Conservation (phyloP, 2,113 vertebrate genomes). For the Diglossa brunneiventris region DNA sequence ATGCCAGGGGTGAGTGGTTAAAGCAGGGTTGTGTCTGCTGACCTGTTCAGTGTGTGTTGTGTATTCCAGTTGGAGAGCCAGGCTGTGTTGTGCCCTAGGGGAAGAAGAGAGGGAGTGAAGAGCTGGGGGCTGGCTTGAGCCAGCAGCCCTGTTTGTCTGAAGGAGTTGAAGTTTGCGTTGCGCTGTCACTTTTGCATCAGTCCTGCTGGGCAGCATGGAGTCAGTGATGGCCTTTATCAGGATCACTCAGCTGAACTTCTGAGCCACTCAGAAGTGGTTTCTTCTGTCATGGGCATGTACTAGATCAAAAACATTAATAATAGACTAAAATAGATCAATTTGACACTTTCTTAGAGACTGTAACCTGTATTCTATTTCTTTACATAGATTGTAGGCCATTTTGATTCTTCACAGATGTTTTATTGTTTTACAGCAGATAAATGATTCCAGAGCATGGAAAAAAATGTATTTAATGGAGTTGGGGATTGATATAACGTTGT, state of each 20-base stretch:
- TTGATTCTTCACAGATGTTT: background rate
- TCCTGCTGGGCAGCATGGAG: background rate
- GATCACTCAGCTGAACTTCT: background rate
- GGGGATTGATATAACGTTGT: background rate
- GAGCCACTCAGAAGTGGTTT: background rate
- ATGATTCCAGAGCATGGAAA: background rate
- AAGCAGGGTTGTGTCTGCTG: slow-evolving; percentile 46
- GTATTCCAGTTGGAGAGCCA: slow-evolving; percentile 19
- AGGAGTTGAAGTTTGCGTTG: slow-evolving; percentile 47
- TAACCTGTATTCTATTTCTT: background rate
- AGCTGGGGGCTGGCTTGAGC: slow-evolving; percentile 40
- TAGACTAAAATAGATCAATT: background rate
- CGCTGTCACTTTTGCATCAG: slow-evolving; percentile 27
- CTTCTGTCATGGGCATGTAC: background rate
- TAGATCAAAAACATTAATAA: background rate
- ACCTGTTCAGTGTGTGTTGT: slow-evolving; percentile 38
- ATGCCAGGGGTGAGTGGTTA: slow-evolving; percentile 58
- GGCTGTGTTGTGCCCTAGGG: slow-evolving; percentile 33
- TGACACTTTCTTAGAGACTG: background rate
- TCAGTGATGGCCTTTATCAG: background rate
- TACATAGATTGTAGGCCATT: background rate
- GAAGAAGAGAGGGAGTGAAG: slow-evolving; percentile 32
- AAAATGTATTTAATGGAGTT: background rate
- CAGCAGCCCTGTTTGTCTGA: slow-evolving; percentile 57
- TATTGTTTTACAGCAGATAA: background rate